Conservation (phyloP, 2,797 vertebrate genomes). For the Eulemur mongoz region DNA sequence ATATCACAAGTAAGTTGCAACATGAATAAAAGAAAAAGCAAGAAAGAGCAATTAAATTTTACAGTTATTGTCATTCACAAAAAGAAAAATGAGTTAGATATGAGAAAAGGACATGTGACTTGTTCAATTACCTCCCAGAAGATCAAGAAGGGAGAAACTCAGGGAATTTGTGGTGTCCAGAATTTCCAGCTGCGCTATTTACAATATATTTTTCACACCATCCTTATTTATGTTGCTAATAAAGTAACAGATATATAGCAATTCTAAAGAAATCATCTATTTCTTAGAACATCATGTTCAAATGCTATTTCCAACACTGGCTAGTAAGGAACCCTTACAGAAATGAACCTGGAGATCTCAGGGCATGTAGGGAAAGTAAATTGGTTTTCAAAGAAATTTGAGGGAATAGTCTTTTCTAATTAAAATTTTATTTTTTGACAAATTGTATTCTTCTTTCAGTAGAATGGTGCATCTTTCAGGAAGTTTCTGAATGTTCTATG, state of each 20-base stretch:
- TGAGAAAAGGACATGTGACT: neutral
- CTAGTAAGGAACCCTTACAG: neutral
- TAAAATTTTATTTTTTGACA: conserved; percentile 2
- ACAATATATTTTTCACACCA: neutral
- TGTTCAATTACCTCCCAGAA: neutral
- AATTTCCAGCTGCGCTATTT: neutral
- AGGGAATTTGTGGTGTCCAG: neutral
- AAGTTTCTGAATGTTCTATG: neutral
- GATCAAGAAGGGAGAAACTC: neutral
- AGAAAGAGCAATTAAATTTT: neutral
- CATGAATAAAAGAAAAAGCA: neutral
- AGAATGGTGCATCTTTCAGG: neutral
- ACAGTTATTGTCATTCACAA: neutral
- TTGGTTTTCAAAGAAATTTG: neutral
- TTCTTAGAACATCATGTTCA: conserved; percentile 14
- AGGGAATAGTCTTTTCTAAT: neutral
- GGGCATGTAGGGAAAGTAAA: neutral
- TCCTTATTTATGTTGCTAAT: neutral
- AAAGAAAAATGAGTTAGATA: neutral
- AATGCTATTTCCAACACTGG: conserved; percentile 6
- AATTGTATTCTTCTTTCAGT: neutral
- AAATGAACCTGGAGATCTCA: conserved; percentile 27
- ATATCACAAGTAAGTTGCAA: neutral
- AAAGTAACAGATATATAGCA: neutral
- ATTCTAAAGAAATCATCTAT: neutral